phyloP scores from a whole-genome alignment of 1,140 invertebrate genomes.

The Ephestia elutella region DNA sequence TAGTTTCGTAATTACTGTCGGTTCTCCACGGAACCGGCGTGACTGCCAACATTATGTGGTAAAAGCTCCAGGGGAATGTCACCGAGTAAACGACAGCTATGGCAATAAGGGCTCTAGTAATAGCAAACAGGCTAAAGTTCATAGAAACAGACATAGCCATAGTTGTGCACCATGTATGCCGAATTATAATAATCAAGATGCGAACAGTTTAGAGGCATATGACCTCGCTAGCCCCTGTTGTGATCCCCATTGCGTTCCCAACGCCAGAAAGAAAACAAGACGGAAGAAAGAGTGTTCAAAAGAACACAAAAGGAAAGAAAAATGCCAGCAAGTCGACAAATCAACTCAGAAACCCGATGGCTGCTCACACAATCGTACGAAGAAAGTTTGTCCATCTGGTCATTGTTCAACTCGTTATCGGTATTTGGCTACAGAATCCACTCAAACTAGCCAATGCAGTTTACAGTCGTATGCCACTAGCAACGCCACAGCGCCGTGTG shows the following conservation, averaged over 20 bases:
- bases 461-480: conserved; percentile 87
- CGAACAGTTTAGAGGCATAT: conserved; percentile 86
- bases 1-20: conserved; percentile 80
- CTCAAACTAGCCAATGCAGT: conserved; percentile 84
- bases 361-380: conserved; percentile 49
- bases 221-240: conserved; percentile 89
- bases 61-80: conserved; percentile 75
- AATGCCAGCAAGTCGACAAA: conserved; percentile 62
- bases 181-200: conserved; percentile 78
- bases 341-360: conserved; percentile 61
- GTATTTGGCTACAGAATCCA: conserved; percentile 75
- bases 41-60: conserved; percentile 80
- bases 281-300: conserved; percentile 78
- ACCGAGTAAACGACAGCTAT: conserved; percentile 42
- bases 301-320: conserved; percentile 75
- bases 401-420: conserved; percentile 60
- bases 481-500: conserved; percentile 73
- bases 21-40: conserved; percentile 78
- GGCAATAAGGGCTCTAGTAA: conserved; percentile 38
- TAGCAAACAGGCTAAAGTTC: conserved; percentile 47
- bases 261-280: conserved; percentile 77
- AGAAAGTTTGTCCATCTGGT: conserved; percentile 56
- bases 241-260: conserved; percentile 87
- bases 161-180: conserved; percentile 85
- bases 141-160: conserved; percentile 74